These are phyloP conservation scores for Penaeus japonicus DNA, from an alignment of 1,140 invertebrate genomes.

Conservation along the genomic window DNA sequence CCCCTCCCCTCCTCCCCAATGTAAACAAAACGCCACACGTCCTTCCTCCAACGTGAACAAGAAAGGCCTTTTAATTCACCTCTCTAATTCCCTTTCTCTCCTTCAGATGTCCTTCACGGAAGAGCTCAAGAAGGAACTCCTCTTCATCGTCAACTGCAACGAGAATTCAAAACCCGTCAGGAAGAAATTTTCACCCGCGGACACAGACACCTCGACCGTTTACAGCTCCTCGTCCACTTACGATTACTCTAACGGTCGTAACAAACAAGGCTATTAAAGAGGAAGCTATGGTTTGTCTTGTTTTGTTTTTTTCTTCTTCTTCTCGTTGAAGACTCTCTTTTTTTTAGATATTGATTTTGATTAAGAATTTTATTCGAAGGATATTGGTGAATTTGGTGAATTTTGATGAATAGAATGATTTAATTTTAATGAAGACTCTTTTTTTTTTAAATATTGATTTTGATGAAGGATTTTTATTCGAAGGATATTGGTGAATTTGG, in stretches of 20 bases:
- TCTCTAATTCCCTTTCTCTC: not conserved
- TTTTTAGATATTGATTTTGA: too few relatives aligned
- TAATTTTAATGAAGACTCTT: too few relatives aligned
- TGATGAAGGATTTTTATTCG: too few relatives aligned
- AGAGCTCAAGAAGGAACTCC: slow-evolving; percentile 60
- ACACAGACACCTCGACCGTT: slow-evolving; percentile 39
- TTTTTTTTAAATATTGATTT: too few relatives aligned
- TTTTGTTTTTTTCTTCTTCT: not conserved
- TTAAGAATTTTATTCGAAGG: too few relatives aligned
- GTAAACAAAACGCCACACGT: not conserved
- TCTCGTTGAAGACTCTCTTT: too few relatives aligned
- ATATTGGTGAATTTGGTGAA: too few relatives aligned
- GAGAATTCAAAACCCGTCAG: slow-evolving; percentile 61
- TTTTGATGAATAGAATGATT: too few relatives aligned
- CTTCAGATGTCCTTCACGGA: slow-evolving; percentile 58
- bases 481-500: too few relatives aligned
- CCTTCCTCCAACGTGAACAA: not conserved
- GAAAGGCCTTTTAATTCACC: not conserved
- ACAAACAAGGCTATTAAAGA: not conserved
- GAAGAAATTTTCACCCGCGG: slow-evolving; percentile 32
- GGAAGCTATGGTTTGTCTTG: not conserved
- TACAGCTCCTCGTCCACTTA: slow-evolving; percentile 37
- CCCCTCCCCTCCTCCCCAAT: not conserved
- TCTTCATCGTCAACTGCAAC: slow-evolving; percentile 58
- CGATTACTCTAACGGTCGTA: not conserved